Evolutionary conservation across 2,113 vertebrate species (phyloP), one percentile per base, ranked within the genome.

Genomic region (Thymallus thymallus): DNA sequence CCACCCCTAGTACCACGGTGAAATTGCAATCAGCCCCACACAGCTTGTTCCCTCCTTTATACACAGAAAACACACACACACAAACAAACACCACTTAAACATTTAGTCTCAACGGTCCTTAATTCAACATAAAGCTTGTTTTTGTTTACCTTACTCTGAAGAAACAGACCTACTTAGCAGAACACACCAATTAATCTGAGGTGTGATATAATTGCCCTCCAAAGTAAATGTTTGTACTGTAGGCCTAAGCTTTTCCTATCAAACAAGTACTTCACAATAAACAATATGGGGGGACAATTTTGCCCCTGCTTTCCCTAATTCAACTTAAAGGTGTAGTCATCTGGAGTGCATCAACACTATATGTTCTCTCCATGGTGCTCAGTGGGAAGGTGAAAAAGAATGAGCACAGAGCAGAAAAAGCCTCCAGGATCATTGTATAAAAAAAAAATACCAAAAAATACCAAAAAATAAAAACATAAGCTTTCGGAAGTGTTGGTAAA

Each of bases 1-100:
- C 79, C 69, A 79, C 76, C 79, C 78, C 64, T 60, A 58, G 60
- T 70, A 75, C 76, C 69, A 68, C 29, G 16, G 72, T 78, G 41
- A 73, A 76, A 82, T 81, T 79, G 26, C 29, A 72, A 67, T 74
- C 71, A 66, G 30, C 29, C 35, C 41, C 22, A 62, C 18, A 29
- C 72, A 72, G 30, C 74, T 77, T 29, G 67, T 41, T 68, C 22
- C 64, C 61, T 65, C 18, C 68, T 32, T 74, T 64, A 26, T 65
- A 68, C 62, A 68, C 30, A 51, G 35, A 41, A 41, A 41, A 41
- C 9, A 12, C 35, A 41, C 32, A 35, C 32, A 41, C 35, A 35
- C 35, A 35, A 35, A 35, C 35, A 41, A 41, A 41, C 7, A 41
- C 35, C 48, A 51, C 16, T 16, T 5, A 41, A 4, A 51, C 16